Base-by-base conservation (phyloP, 2,113 vertebrate genomes). In the Steatornis caripensis region DNA sequence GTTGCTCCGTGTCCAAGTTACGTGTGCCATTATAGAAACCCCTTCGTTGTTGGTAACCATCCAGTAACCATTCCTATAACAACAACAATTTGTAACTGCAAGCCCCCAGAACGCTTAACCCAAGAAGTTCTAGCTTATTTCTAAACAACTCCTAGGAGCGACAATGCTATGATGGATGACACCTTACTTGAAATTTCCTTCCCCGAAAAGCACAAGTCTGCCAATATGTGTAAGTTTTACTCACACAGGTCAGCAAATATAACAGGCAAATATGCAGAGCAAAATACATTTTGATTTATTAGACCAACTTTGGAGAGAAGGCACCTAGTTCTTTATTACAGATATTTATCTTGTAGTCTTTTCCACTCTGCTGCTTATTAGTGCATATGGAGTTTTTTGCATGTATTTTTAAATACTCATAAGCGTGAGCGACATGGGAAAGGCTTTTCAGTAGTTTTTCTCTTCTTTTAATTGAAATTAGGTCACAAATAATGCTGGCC, bases 231-330 rank as follows among this genome's bases (percentile, higher is more conserved):
- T 85, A 80, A 69, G 89, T 45, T 89, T 87, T 93, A 72, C 58
- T 87, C 62, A 69, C 70, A 43, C 49, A 51, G 68, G 96, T 94
- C 94, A 96, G 91, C 84, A 96, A 95, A 91, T 94, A 70, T 36
- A 91, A 89, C 48, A 93, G 66, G 84, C 80, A 95, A 91, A 97
- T 91, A 91, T 41, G 62, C 70, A 89, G 74, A 76, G 54, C 37
- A 87, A 89, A 95, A 94, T 89, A 57, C 51, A 53, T 93, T 93
- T 94, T 95, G 94, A 97, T 92, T 95, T 87, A 94, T 96, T 93
- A 91, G 84, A 72, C 0, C 0, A 23, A 6, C 66, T 93, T 91
- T 74, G 74, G 74, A 87, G 62, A 85, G 54, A 92, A 95, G 37
- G n/a, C 45, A 77, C 24, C 32, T 29, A 23, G 29, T 89, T 62